Evolutionary conservation across 2,113 vertebrate species (phyloP).

Genomic region (Bufo bufo): DNA sequence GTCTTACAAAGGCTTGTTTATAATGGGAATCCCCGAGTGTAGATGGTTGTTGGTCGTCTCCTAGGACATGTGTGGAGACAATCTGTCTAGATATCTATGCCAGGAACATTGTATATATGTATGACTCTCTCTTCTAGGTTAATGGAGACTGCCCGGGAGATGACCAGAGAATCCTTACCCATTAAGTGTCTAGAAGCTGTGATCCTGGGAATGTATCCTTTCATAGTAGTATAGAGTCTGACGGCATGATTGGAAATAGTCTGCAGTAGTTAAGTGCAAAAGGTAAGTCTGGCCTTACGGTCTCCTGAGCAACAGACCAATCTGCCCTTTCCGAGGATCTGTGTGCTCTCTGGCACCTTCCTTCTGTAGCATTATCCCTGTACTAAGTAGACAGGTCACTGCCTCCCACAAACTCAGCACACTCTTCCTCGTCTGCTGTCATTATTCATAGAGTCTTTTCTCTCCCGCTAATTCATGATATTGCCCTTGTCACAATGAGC

Average conservation of each 20-base stretch:
- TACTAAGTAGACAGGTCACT: too few relatives aligned
- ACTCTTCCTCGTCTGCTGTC: too few relatives aligned
- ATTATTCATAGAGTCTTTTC: too few relatives aligned
- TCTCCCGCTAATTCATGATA: too few relatives aligned
- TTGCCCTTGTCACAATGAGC: too few relatives aligned
- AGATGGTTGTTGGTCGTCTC: not conserved
- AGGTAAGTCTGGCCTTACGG: not conserved
- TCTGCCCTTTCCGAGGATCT: too few relatives aligned
- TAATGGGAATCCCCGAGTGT: conserved; percentile 10
- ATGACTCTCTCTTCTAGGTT: conserved; percentile 73
- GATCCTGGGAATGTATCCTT: conserved; percentile 99
- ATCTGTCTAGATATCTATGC: conserved; percentile 10
- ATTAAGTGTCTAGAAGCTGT: conserved; percentile 99
- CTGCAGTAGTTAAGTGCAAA: not conserved
- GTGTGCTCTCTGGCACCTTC: too few relatives aligned
- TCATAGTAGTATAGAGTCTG: not conserved
- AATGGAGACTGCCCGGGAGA: conserved; percentile 96
- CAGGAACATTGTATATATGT: not conserved
- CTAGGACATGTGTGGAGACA: not conserved
- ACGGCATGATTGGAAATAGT: not conserved
- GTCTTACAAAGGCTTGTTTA: conserved; percentile 32
- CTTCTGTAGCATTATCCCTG: too few relatives aligned
- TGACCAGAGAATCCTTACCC: conserved; percentile 94
- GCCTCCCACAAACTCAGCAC: too few relatives aligned
- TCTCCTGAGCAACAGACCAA: not conserved